Evolutionary conservation across 2,888 invertebrate genomes (phyloP), one percentile per base, ranked within the genome.

Genomic region (Sminthurinus aureus): DNA sequence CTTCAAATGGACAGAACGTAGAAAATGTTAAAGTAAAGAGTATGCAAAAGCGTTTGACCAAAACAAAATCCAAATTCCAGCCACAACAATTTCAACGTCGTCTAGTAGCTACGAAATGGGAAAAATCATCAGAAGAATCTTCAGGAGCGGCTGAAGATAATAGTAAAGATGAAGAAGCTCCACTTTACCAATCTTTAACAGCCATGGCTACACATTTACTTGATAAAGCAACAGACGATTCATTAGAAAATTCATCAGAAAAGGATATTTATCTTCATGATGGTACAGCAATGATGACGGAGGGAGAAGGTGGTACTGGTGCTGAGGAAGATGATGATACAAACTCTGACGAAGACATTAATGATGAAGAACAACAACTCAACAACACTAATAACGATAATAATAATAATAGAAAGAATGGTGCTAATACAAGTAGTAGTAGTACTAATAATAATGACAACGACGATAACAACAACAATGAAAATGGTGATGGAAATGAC

Each of bases 171-270:
- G 86, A 88, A 15, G 85, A 84, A 66, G 84, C 84, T 13, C 83
- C 87, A 76, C 85, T 87, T 22, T 66, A 80, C 52, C 87, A 88
- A 79, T 87, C 88, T 18, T 81, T 88, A 0, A 85, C 87, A 20
- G 75, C 51, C 18, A 87, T 88, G 84, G 84, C 87, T 11, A 85
- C 87, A 9, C 86, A 87, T 75, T 74, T 87, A 58, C 74, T 87
- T 66, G 84, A 84, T 52, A 64, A 64, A 15, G 82, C 84, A 26
- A 77, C 76, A n/a, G 86, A 87, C 4, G 87, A 87, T 1, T 85
- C 85, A 12, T 77, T 87, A 50, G 87, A 88, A 77, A 88, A 87
- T 81, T 87, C 87, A 20, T 85, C 86, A 1, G 88, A 88, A 75
- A 86, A 86, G 75, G 88, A 88, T 84, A 84, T 88, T 3, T 87